These are phyloP conservation scores for Entomyzon cyanotis DNA, from an alignment of 2,113 vertebrate species.

Conservation along the genomic window DNA sequence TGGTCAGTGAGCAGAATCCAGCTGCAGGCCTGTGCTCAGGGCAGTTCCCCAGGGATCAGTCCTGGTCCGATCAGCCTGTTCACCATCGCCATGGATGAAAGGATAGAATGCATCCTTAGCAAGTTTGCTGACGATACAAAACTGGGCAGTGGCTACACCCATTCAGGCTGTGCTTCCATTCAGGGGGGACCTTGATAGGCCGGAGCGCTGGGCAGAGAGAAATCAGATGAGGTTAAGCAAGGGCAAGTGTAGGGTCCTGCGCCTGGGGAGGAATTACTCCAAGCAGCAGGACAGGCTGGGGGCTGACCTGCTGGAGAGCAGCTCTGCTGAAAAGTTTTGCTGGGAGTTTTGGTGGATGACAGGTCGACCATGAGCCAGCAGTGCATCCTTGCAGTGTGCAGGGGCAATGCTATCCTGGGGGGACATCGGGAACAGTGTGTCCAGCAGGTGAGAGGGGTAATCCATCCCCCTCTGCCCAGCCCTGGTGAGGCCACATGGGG, in stretches of 20 bases:
- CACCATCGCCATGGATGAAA: background rate
- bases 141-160: background rate
- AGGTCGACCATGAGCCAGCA: background rate
- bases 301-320: background rate
- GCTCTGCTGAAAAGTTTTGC: background rate
- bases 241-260: background rate
- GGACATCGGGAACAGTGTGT: background rate
- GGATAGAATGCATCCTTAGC: background rate
- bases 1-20: background rate
- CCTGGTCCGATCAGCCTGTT: background rate
- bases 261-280: background rate
- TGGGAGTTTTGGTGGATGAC: background rate
- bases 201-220: background rate
- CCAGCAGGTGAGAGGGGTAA: background rate
- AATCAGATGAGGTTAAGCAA: background rate
- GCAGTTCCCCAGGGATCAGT: background rate
- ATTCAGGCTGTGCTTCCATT: background rate
- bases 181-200: no score
- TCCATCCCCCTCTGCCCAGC: background rate
- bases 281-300: background rate
- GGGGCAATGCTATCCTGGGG: background rate
- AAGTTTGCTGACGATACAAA: background rate
- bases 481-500: background rate
- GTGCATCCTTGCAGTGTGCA: background rate
- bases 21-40: background rate